Base-by-base conservation (phyloP, 1,140 invertebrate genomes). In the Drosophila virilis region DNA sequence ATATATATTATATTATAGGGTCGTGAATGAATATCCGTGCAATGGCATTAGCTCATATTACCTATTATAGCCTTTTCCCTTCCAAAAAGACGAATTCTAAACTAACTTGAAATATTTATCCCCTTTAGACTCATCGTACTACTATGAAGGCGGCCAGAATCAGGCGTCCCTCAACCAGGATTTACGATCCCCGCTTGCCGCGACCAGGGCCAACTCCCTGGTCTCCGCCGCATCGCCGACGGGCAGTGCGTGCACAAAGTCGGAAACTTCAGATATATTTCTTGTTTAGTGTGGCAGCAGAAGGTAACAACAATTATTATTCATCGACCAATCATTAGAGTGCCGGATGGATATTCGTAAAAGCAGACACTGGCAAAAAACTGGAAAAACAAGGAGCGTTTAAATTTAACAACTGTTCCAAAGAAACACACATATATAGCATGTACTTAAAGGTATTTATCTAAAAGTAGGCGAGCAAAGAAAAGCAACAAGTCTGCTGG, bases 161-260 rank as follows among this genome's bases (percentile, higher is more conserved):
- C 85, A 94, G 65, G 83, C 81, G 77, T 80, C 77, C 78, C 79
- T 84, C 61, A 91, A 91, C 58, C 90, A 86, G 74, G 80, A 93
- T 57, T 94, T 94, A 80, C 93, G 95, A 42, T 95, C 95, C 45
- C 95, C 95, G 45, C 89, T 96, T 64, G 95, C 95, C 28, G 95
- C 95, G 28, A 96, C 95, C 2, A 91, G 95, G 54, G 95, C 95
- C 3, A 96, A 95, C 88, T 96, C 95, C 40, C 92, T 95, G 32
- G 95, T 95, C 4, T 95, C 94, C 51, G 95, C 95, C 2, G 95
- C 95, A 37, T 96, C 95, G 35, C 95, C 95, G 32, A 95, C 95
- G 54, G 95, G 95, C 69, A 95, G 95, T 91, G 95, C 95, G 46
- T 96, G 95, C 90, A 94, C 94, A 8, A 95, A 95, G 88, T 93